Conservation (phyloP, 2,888 invertebrate species). For the Heteromurus nitidus region DNA sequence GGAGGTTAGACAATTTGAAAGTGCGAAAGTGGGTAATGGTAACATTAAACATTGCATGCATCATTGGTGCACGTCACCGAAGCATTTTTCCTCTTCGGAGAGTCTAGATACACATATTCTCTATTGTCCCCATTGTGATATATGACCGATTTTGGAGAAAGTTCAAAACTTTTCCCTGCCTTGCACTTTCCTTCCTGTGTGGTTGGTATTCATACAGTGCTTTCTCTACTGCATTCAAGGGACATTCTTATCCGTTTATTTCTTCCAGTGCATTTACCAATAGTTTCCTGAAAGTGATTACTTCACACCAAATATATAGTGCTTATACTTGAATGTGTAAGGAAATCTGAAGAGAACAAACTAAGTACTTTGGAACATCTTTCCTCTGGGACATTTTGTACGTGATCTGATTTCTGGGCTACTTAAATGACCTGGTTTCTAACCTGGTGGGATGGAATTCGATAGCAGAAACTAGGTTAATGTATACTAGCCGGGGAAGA, state of each 20-base stretch:
- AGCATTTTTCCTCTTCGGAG: too few species aligned
- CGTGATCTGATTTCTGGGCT: conserved; percentile 33
- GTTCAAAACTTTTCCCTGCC: conserved; percentile 12
- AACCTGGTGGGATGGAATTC: conserved; percentile 6
- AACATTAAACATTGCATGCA: too few species aligned
- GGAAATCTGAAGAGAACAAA: neutral
- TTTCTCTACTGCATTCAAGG: too few species aligned
- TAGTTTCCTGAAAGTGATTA: neutral
- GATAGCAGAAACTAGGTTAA: conserved; percentile 38
- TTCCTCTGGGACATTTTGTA: neutral
- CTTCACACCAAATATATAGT: neutral
- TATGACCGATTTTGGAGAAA: too few species aligned
- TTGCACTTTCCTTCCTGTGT: too few species aligned
- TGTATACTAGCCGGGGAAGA: conserved; percentile 21
- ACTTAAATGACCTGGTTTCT: conserved; percentile 36
- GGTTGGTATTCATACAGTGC: too few species aligned
- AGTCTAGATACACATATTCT: too few species aligned
- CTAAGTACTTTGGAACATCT: neutral
- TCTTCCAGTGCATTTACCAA: neutral
- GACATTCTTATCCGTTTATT: too few species aligned
- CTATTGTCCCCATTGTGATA: too few species aligned
- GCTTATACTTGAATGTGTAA: neutral
- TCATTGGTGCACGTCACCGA: too few species aligned
- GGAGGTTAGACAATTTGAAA: too few species aligned
- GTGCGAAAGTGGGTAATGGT: too few species aligned